Percentiles rank a stretch among this genome's conserved stretches.
Conservation (phyloP, 2,888 invertebrate genomes). For the Ernsta delagoae region DNA sequence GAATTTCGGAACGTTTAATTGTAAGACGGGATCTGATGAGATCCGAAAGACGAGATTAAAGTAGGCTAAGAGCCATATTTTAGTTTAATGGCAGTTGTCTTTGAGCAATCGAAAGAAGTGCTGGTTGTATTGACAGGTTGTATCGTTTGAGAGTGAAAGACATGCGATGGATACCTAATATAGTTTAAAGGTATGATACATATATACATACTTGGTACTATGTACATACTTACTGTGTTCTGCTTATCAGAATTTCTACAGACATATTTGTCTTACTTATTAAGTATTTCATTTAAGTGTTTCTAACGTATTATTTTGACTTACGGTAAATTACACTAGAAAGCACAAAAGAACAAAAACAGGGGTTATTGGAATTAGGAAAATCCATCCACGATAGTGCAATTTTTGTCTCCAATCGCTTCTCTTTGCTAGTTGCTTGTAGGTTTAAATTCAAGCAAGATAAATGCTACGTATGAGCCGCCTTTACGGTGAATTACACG, state of each 20-base stretch:
- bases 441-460: slow-evolving; percentile 36
- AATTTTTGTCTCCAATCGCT: background rate
- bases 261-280: no score
- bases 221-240: no score
- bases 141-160: slow-evolving; percentile 39
- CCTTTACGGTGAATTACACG: slow-evolving; percentile 48
- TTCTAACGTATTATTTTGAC: no score
- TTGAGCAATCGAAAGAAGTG: slow-evolving; percentile 53
- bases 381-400: no score
- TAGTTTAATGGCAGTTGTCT: slow-evolving; percentile 58
- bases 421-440: background rate
- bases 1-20: slow-evolving; percentile 63
- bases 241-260: no score
- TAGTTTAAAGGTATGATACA: background rate
- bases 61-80: slow-evolving; percentile 60
- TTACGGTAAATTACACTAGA: no score
- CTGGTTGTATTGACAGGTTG: slow-evolving; percentile 39
- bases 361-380: no score
- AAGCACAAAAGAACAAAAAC: no score
- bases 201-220: no score
- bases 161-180: background rate
- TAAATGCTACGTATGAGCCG: slow-evolving; percentile 49
- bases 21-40: slow-evolving; percentile 54
- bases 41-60: slow-evolving; percentile 54
- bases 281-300: no score